Percentiles rank a stretch among this genome's conserved stretches.
These are phyloP conservation scores for Syngnathus acus DNA, from an alignment of 2,797 vertebrate species.

Conservation along the genomic window DNA sequence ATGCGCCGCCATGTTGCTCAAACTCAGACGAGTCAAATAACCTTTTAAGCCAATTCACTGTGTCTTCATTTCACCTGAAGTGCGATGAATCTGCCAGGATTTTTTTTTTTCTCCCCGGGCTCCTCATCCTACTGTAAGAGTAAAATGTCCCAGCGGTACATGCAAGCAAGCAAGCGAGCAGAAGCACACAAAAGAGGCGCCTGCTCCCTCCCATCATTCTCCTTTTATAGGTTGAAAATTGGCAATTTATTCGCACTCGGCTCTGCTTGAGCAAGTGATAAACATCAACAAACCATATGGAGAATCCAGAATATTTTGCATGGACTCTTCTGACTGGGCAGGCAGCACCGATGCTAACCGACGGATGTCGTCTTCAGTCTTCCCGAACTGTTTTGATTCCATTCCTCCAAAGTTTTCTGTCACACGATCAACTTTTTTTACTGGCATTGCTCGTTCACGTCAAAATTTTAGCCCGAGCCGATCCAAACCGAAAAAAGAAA, in stretches of 20 bases:
- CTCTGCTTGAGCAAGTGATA: background rate
- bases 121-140: conserved; percentile 1
- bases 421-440: background rate
- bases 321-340: background rate
- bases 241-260: conserved; percentile 1
- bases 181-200: background rate
- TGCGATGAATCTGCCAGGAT: conserved; percentile 14
- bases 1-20: conserved; percentile 45
- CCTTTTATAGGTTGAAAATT: background rate
- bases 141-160: conserved; percentile 3
- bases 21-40: conserved; percentile 44
- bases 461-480: no score
- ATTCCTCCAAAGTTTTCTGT: background rate
- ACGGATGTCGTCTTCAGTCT: background rate
- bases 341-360: background rate
- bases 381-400: background rate
- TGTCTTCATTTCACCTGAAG: conserved; percentile 42
- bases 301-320: background rate
- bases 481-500: no score
- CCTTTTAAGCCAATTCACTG: conserved; percentile 63
- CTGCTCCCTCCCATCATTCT: conserved; percentile 1
- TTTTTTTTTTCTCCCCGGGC: background rate
- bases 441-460: no score
- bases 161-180: background rate
- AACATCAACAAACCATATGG: background rate